Base-by-base conservation (phyloP, 2,113 vertebrate species). In the Trinectes maculatus region DNA sequence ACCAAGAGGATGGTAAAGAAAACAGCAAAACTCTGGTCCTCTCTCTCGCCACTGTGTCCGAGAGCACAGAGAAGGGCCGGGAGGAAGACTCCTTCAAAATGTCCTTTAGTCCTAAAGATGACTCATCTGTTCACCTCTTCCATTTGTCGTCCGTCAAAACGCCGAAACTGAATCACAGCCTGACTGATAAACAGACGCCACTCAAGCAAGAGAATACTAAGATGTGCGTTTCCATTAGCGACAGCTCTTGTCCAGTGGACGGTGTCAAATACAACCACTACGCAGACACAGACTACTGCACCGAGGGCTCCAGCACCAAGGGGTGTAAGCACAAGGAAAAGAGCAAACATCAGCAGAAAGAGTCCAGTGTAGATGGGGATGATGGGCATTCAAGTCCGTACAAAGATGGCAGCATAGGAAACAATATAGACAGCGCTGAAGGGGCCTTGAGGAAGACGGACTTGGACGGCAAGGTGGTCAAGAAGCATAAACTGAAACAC, bases 401-500 rank as follows among this genome's bases (percentile, higher is more conserved):
- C 89, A 98, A 95, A 85, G 98, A 98, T 25, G 85, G 94, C 72
- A 92, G 94, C 78, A 89, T 92, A 58, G 94, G 87, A 82, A 92
- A 94, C 82, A 74, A 92, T 3, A 80, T 94, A 49, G 97, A 97
- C 79, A 87, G 88, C 65, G 68, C 93, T 15, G 97, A 98, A 16
- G 94, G 90, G 52, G 90, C 91, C 25, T 87, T 94, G 58, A 94
- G 95, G 85, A 99, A 97, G 88, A 92, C 84, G 0, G 97, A 99
- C 80, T 91, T 94, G 46, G 97, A 98, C 1, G 95, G 96, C 24
- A 99, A 99, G 91, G 92, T 94, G 6, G 87, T 96, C 34, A 99
- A 99, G 86, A 99, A 99, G 78, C 96, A 98, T 90, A 99, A 99
- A 78, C 81, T 98, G n/a, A 98, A 94, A 89, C 96, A 98, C 85